A percentile compares a stretch with the other conserved stretches of the same genome.
Conservation (phyloP, 2,888 invertebrate genomes). For the Petrophora chlorosata region DNA sequence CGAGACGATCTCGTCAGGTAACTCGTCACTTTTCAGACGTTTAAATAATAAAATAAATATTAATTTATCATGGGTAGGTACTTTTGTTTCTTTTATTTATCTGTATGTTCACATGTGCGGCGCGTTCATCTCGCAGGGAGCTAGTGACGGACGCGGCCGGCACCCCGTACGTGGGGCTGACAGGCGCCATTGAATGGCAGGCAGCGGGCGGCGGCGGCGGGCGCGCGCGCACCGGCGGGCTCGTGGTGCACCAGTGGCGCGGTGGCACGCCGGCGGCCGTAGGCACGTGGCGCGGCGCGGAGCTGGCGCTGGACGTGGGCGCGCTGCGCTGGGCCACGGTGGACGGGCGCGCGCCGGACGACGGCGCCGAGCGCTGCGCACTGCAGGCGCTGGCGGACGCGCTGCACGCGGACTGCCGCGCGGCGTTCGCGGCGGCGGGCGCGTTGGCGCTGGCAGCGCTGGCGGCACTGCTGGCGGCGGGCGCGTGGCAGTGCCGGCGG, state of each 20-base stretch:
- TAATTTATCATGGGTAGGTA: too few species aligned
- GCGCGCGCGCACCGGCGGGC: slow-evolving; percentile 81
- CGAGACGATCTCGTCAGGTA: slow-evolving; percentile 50
- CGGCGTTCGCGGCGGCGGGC: slow-evolving; percentile 83
- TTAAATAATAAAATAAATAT: too few species aligned
- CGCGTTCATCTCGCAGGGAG: slow-evolving; percentile 49
- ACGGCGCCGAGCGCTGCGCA: slow-evolving; percentile 87
- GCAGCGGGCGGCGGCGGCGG: slow-evolving; percentile 89
- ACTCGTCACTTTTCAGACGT: background rate
- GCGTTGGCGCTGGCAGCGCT: slow-evolving; percentile 51
- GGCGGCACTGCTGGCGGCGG: slow-evolving; percentile 49
- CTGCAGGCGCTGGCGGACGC: slow-evolving; percentile 87
- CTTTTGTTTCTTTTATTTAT: too few species aligned
- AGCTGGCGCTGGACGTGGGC: slow-evolving; percentile 87
- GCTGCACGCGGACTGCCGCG: slow-evolving; percentile 88
- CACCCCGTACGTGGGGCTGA: slow-evolving; percentile 53
- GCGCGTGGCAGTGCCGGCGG: slow-evolving; percentile 57
- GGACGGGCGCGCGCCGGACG: slow-evolving; percentile 85
- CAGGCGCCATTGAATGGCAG: slow-evolving; percentile 62
- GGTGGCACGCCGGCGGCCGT: slow-evolving; percentile 68
- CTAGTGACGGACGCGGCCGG: slow-evolving; percentile 49
- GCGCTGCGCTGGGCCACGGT: slow-evolving; percentile 85
- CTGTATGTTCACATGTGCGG: too few species aligned
- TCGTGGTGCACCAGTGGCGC: slow-evolving; percentile 84
- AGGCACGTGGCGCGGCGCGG: slow-evolving; percentile 89